Evolutionary conservation across 2,113 vertebrate genomes (phyloP).

Genomic region (Gnathonemus echidnorhynchus): DNA sequence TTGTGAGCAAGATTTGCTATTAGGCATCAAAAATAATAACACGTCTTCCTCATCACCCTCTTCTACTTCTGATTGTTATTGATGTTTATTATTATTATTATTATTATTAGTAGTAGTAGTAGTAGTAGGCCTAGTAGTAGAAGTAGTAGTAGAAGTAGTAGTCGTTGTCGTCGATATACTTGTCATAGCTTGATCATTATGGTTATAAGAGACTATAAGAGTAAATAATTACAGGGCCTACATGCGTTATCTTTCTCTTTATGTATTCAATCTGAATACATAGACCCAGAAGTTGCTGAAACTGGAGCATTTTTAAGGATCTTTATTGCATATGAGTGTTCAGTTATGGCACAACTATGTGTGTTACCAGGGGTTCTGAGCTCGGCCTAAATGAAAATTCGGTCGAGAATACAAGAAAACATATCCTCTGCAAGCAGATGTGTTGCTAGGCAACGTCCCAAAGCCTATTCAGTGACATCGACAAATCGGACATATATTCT

Average conservation of each 20-base stretch:
- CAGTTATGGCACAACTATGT: background rate
- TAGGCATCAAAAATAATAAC: background rate
- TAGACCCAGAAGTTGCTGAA: background rate
- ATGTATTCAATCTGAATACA: background rate
- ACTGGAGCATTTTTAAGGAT: background rate
- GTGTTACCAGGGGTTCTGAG: background rate
- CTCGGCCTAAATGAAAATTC: conserved; percentile 10
- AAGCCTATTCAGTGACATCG: conserved; percentile 29
- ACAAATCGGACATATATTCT: conserved; percentile 18
- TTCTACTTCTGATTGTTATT: background rate
- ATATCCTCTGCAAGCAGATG: conserved; percentile 23
- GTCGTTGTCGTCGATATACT: no score
- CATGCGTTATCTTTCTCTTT: background rate
- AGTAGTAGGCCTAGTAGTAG: background rate
- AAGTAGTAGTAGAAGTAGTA: background rate
- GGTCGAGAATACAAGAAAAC: conserved; percentile 19
- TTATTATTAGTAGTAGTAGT: background rate
- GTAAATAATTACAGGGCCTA: background rate
- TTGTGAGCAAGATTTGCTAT: background rate
- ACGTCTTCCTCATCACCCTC: background rate
- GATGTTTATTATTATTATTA: background rate
- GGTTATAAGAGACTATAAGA: background rate
- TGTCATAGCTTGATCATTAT: background rate
- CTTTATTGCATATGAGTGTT: background rate
- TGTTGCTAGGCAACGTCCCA: conserved; percentile 41